Evolutionary conservation across 1,140 invertebrate species (phyloP), one percentile per base, ranked within the genome.

Genomic region (Philopotamus ludificatus): DNA sequence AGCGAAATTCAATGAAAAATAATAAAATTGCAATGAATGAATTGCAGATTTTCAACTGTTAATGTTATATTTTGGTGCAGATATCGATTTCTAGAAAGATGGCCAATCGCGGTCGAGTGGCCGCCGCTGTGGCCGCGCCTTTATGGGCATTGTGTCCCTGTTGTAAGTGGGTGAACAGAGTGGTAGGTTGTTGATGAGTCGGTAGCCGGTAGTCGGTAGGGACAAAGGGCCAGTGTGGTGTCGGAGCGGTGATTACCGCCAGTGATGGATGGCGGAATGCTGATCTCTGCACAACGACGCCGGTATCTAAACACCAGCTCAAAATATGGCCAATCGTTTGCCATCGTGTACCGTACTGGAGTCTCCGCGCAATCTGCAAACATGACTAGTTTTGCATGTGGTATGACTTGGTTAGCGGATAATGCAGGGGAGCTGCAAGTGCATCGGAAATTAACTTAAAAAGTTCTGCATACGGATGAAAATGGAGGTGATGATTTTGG

Each of bases 211-310:
- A 47, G 57, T 60, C 57, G 57, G 57, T 25, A 47, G 57, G 57
- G 47, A 60, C 57, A 60, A 60, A 60, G 57, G 57, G 15, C 1
- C 7, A 7, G 39, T 57, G 54, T 57, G 54, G 54, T 57, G 57
- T 45, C 44, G 42, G 42, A 23, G 42, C n/a, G 57, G 57, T 60
- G 57, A 60, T 60, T 60, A 60, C 44, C 12, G 57, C 39, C 42
- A 18, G 22, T 60, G 57, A 60, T 60, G 57, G 57, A 60, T 60
- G 57, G 57, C 22, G 57, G 57, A 60, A 60, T 60, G 57, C 41
- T 49, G 57, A 21, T 45, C 34, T 16, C 16, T n/a, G n/a, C n/a
- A n/a, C n/a, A n/a, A n/a, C n/a, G n/a, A n/a, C n/a, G n/a, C n/a
- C n/a, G n/a, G n/a, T n/a, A n/a, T n/a, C n/a, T n/a, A n/a, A n/a